phyloP scores from a whole-genome alignment of 2,888 invertebrate species.

The Microctonus aethiopoides region DNA sequence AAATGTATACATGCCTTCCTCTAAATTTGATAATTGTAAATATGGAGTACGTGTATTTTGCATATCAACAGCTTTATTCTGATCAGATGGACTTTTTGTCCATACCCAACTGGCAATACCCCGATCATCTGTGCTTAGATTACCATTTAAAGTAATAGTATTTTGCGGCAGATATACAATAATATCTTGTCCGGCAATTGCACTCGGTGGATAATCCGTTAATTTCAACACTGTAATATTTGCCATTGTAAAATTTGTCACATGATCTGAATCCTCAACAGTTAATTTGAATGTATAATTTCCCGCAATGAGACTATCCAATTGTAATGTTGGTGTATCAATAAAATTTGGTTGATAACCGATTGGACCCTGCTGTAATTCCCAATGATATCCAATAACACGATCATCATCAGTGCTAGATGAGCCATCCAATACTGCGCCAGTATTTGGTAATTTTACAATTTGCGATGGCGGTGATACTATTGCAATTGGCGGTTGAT shows the following conservation, averaged over 20 bases:
- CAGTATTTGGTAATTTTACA: slow-evolving; percentile 89
- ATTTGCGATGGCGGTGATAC: slow-evolving; percentile 88
- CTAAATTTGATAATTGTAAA: slow-evolving; percentile 87
- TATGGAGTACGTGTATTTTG: slow-evolving; percentile 93
- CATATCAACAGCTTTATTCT: slow-evolving; percentile 94
- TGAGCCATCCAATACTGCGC: slow-evolving; percentile 88
- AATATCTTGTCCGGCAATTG: slow-evolving; percentile 91
- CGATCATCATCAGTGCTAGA: slow-evolving; percentile 85
- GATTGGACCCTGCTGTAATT: slow-evolving; percentile 85
- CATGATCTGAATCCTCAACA: slow-evolving; percentile 91
- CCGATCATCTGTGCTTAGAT: slow-evolving; percentile 91
- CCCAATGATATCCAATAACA: slow-evolving; percentile 92
- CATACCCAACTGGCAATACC: slow-evolving; percentile 95
- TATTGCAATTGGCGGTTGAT: slow-evolving; percentile 85
- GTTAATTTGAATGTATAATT: slow-evolving; percentile 92
- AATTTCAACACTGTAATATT: slow-evolving; percentile 91
- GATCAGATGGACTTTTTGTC: slow-evolving; percentile 90
- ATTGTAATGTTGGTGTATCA: slow-evolving; percentile 84
- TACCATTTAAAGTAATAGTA: slow-evolving; percentile 86
- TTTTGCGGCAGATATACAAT: slow-evolving; percentile 92
- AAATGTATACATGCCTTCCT: slow-evolving; percentile 95
- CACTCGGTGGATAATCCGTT: slow-evolving; percentile 94
- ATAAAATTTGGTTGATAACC: slow-evolving; percentile 85
- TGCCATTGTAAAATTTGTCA: slow-evolving; percentile 85
- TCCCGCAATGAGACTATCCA: slow-evolving; percentile 88